Conservation (phyloP, 2,888 invertebrate species). For the Lasioglossum lativentre region DNA sequence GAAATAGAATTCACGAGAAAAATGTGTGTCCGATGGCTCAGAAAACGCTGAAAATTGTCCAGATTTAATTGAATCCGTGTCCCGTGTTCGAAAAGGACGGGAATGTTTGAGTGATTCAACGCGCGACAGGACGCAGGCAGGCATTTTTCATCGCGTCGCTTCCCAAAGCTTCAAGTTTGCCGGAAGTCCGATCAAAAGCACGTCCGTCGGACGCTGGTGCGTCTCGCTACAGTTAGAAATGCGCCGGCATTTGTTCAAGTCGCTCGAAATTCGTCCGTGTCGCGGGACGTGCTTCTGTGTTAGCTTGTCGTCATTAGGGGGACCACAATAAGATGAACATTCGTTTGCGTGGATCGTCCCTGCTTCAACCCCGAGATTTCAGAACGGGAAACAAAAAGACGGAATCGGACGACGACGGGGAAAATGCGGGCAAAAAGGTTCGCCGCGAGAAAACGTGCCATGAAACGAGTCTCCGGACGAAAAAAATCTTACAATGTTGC, state of each 20-base stretch:
- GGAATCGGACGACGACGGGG: background rate
- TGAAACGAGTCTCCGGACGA: background rate
- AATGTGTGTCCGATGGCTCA: background rate
- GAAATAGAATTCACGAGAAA: background rate
- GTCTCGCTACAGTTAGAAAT: constrained; percentile 64
- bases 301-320: constrained; percentile 37
- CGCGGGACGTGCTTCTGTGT: constrained; percentile 25
- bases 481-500: background rate
- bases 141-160: constrained; percentile 43
- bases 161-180: constrained; percentile 48
- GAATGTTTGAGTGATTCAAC: constrained; percentile 34
- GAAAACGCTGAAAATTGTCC: background rate
- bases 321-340: constrained; percentile 23
- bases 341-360: constrained; percentile 11
- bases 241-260: constrained; percentile 63
- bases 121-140: constrained; percentile 36
- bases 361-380: background rate
- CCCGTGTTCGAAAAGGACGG: background rate
- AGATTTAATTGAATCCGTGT: constrained; percentile 36
- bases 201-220: constrained; percentile 48
- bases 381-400: background rate
- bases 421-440: background rate
- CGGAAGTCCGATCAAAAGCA: constrained; percentile 61
- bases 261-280: constrained; percentile 59
- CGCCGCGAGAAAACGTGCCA: background rate